A percentile compares a stretch with the other conserved stretches of the same genome.
Conservation (phyloP, 2,888 invertebrate species). For the Epirrhoe tristata region DNA sequence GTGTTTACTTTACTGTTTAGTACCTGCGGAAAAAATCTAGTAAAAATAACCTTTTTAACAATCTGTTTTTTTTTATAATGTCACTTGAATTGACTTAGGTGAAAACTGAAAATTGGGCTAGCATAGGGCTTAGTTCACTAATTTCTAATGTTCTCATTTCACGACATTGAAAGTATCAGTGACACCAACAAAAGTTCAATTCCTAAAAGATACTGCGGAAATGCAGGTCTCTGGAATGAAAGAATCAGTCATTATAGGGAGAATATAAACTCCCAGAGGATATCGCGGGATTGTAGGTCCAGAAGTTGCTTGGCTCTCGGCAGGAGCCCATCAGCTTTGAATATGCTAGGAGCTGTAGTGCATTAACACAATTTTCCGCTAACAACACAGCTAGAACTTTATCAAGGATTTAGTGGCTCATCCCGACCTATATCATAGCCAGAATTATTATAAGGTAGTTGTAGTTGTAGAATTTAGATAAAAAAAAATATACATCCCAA, state of each 20-base stretch:
- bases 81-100: not conserved
- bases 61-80: no score
- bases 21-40: no score
- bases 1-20: no score
- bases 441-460: slow-evolving; percentile 17
- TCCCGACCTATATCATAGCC: slow-evolving; percentile 35
- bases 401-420: slow-evolving; percentile 33
- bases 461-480: slow-evolving; percentile 20
- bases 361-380: slow-evolving; percentile 42
- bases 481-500: slow-evolving; percentile 2
- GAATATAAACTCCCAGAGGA: no score
- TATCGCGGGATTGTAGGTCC: slow-evolving; percentile 10
- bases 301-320: slow-evolving; percentile 17
- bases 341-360: slow-evolving; percentile 37
- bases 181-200: no score
- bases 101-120: not conserved
- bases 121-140: not conserved
- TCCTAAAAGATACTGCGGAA: no score
- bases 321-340: slow-evolving; percentile 31
- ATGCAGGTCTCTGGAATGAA: no score
- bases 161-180: no score
- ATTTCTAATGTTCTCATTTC: no score
- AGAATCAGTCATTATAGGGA: no score
- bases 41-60: no score
- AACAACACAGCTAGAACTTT: slow-evolving; percentile 40